These are phyloP conservation scores for Kryptolebias ocellatus DNA, from an alignment of 2,797 vertebrate genomes.

Conservation along the genomic window DNA sequence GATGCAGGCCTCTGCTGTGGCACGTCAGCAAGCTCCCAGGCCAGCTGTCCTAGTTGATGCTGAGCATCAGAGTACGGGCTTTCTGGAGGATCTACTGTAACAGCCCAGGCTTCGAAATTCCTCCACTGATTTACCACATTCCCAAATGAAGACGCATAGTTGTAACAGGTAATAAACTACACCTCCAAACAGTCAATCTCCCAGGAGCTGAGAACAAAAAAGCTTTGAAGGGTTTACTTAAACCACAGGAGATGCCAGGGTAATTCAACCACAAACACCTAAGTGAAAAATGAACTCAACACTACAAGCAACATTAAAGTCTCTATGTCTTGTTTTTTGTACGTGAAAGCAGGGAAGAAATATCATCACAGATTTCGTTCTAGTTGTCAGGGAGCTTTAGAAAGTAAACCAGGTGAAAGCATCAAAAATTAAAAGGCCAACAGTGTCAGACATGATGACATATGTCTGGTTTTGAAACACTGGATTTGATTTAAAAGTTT, in stretches of 20 bases:
- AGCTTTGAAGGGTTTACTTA: conserved; percentile 2
- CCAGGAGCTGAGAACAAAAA: conserved; percentile 10
- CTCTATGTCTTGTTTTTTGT: not conserved
- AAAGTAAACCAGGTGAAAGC: conserved; percentile 68
- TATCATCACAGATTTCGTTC: conserved; percentile 12
- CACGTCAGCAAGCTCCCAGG: conserved; percentile 58
- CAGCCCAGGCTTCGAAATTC: conserved; percentile 48
- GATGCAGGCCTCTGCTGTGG: conserved; percentile 55
- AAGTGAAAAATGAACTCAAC: not conserved
- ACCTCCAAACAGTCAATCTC: conserved; percentile 29
- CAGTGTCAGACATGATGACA: conserved; percentile 75
- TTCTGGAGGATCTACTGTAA: conserved; percentile 51
- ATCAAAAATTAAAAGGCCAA: conserved; percentile 65
- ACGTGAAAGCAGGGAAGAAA: not conserved
- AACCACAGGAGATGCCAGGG: conserved; percentile 8
- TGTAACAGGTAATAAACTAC: conserved; percentile 32
- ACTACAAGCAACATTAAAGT: not conserved
- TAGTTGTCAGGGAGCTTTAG: conserved; percentile 27
- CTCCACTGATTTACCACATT: conserved; percentile 30
- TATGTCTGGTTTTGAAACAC: conserved; percentile 76
- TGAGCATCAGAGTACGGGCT: conserved; percentile 54
- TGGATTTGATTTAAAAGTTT: conserved; percentile 77
- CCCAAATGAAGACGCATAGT: conserved; percentile 27
- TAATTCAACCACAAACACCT: conserved; percentile 20
- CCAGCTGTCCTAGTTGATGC: conserved; percentile 74